phyloP scores from a whole-genome alignment of 1,140 invertebrate genomes.

The Sitophilus oryzae region DNA sequence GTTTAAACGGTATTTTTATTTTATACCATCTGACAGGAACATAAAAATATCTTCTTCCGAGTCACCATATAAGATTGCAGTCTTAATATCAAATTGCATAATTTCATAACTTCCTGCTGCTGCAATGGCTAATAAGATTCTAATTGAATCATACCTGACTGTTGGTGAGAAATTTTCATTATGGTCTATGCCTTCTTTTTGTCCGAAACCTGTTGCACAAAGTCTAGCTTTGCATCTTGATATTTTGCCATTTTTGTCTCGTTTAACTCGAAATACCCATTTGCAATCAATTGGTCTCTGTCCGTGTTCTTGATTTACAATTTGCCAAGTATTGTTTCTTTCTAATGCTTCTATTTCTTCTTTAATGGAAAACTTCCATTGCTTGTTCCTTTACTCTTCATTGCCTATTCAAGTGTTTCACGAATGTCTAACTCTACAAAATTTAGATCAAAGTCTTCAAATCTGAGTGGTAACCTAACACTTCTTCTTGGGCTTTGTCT shows the following conservation, averaged over 20 bases:
- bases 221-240: conserved; percentile 30
- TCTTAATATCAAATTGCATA: conserved; percentile 36
- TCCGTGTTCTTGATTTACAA: conserved; percentile 25
- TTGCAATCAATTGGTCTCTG: neutral
- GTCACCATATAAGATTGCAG: conserved; percentile 42
- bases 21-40: conserved; percentile 40
- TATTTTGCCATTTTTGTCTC: conserved; percentile 1
- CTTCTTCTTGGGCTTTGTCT: conserved; percentile 6
- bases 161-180: conserved; percentile 41
- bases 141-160: conserved; percentile 30
- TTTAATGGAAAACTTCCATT: conserved; percentile 29
- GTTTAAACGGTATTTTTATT: conserved; percentile 20
- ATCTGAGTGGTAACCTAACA: conserved; percentile 5
- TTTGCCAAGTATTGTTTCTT: conserved; percentile 38
- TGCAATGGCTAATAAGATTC: conserved; percentile 27
- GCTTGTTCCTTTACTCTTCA: conserved; percentile 24
- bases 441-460: conserved; percentile 26
- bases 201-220: conserved; percentile 41
- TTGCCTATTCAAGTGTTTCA: conserved; percentile 23
- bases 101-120: conserved; percentile 12
- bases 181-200: conserved; percentile 42
- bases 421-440: conserved; percentile 20
- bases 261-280: conserved; percentile 21
- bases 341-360: conserved; percentile 35
- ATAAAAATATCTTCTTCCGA: conserved; percentile 46